A percentile compares a stretch with the other conserved stretches of the same genome.
Conservation (phyloP, 2,888 invertebrate species). For the Oscheius myriophilus region DNA sequence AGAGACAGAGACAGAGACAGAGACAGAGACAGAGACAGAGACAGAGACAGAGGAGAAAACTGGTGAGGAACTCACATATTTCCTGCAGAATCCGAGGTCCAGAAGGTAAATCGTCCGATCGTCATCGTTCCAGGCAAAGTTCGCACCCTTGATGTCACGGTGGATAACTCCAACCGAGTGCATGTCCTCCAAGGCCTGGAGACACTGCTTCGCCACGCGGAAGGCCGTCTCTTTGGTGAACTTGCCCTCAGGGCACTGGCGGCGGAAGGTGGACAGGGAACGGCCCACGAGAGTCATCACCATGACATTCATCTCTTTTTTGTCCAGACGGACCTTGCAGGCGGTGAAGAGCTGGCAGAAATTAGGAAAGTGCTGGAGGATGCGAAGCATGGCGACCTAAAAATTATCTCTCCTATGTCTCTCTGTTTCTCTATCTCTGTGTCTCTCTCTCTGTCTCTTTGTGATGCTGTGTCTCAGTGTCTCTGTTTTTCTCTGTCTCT, state of each 20-base stretch:
- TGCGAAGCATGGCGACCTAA: slow-evolving; percentile 38
- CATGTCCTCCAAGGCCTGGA: slow-evolving; percentile 50
- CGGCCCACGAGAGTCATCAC: slow-evolving; percentile 56
- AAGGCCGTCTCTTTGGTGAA: slow-evolving; percentile 59
- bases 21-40: too few relatives aligned
- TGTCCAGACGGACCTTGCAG: slow-evolving; percentile 32
- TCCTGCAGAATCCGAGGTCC: slow-evolving; percentile 47
- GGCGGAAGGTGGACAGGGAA: slow-evolving; percentile 54
- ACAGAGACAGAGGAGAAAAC: too few relatives aligned
- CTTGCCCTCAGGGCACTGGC: slow-evolving; percentile 49
- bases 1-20: too few relatives aligned
- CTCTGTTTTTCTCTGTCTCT: too few relatives aligned
- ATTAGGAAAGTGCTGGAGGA: slow-evolving; percentile 49
- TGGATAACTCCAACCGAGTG: slow-evolving; percentile 58
- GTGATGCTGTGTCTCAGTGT: too few relatives aligned
- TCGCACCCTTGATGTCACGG: slow-evolving; percentile 62
- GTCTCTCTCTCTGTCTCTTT: too few relatives aligned
- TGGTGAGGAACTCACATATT: slow-evolving; percentile 30
- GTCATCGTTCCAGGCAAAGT: slow-evolving; percentile 56
- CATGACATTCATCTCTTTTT: slow-evolving; percentile 50
- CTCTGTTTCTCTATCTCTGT: too few relatives aligned
- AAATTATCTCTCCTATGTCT: too few relatives aligned
- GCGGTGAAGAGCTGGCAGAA: slow-evolving; percentile 51
- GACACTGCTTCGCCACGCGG: slow-evolving; percentile 50
- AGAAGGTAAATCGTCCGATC: slow-evolving; percentile 36